Evolutionary conservation across 2,888 invertebrate species (phyloP), one percentile per base, ranked within the genome.

Genomic region (Amorpha juglandis): DNA sequence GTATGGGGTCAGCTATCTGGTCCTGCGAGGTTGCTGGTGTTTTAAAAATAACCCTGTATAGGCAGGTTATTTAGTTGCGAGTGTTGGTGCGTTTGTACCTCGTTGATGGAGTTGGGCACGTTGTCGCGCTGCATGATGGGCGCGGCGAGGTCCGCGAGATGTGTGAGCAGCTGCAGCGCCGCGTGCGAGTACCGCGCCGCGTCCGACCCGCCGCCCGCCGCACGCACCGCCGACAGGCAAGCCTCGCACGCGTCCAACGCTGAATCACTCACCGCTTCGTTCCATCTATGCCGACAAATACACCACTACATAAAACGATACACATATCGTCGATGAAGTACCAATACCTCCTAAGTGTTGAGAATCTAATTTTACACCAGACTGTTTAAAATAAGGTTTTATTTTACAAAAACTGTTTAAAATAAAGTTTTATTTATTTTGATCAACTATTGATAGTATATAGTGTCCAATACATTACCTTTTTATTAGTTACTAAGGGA

Each of bases 171-270:
- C 69, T 86, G 82, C 51, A 87, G 73, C 64, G 88, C 92, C 1
- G 91, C 82, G 38, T 63, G 72, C 19, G 85, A 80, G 72, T 86
- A 77, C 6, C 81, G 81, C 66, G 80, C 71, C 6, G 89, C 82
- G 63, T 80, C 83, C 48, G 84, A 74, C 9, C 84, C 83, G 63
- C 83, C 87, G 58, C 85, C 89, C 21, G 91, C 91, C 45, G 90
- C 89, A 0, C 92, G 87, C 69, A 90, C 84, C 1, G 84, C 89
- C 45, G 82, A 71, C 69, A 93, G 79, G 65, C 91, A 87, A 68
- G 91, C 88, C 74, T 94, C 93, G 77, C 93, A 93, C 67, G 91
- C 88, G 71, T 93, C 93, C 45, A 93, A 76, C 8, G 90, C 89
- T 0, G 76, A 70, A 74, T 89, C 90, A 68, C 89, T 86, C 38